A percentile compares a stretch with the other conserved stretches of the same genome.
phyloP scores from a whole-genome alignment of 2,797 vertebrate genomes.

The Poecilia velifera region DNA sequence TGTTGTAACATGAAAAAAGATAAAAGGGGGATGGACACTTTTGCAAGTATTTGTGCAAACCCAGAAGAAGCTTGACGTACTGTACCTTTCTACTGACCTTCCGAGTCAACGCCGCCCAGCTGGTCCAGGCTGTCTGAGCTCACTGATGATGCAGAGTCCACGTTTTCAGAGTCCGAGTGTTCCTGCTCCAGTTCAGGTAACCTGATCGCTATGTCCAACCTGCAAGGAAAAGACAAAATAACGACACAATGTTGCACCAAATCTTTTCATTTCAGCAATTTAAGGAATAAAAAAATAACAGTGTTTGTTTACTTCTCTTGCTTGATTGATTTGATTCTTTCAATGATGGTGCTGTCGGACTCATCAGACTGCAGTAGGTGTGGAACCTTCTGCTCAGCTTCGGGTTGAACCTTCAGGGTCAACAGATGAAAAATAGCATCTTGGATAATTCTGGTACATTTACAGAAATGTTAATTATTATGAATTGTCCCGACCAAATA shows the following conservation, averaged over 20 bases:
- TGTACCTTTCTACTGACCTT: conserved; percentile 95
- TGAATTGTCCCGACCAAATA: no score
- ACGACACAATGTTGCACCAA: not conserved
- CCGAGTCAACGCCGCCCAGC: conserved; percentile 72
- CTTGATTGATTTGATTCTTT: conserved; percentile 92
- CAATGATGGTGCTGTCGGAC: conserved; percentile 82
- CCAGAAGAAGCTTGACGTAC: conserved; percentile 57
- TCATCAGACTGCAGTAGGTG: conserved; percentile 56
- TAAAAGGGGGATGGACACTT: not conserved
- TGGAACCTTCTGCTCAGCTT: conserved; percentile 16
- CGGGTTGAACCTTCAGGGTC: not conserved
- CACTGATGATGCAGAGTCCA: conserved; percentile 85
- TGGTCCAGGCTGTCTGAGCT: conserved; percentile 90
- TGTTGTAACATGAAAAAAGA: not conserved
- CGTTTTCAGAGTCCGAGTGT: conserved; percentile 89
- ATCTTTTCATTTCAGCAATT: not conserved
- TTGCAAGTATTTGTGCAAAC: not conserved
- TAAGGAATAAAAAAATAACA: not conserved
- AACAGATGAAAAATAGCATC: no score
- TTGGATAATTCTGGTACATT: no score
- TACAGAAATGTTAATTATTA: no score
- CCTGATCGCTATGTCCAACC: conserved; percentile 89
- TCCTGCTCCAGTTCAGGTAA: conserved; percentile 92
- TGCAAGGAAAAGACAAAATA: conserved; percentile 50
- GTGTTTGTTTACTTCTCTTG: conserved; percentile 89